Conservation (phyloP, 37 sponge, comb jelly and placozoan species). For the Lycopodina hypogea region DNA sequence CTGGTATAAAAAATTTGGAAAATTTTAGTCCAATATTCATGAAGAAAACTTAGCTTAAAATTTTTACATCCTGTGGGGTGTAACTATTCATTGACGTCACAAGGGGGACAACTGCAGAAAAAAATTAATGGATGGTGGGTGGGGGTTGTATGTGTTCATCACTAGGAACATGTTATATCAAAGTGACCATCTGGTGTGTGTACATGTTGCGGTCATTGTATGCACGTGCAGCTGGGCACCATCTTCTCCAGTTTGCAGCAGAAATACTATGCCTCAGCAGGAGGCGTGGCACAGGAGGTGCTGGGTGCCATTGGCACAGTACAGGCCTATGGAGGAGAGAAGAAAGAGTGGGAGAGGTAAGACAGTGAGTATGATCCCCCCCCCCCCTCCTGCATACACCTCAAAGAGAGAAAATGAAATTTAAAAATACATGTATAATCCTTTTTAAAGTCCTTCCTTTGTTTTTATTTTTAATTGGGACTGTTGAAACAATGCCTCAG, state of each 20-base stretch:
- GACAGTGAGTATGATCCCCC: not conserved
- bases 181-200: too few species aligned
- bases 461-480: not conserved
- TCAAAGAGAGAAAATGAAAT: not conserved
- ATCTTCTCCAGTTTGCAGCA: constrained; percentile 63
- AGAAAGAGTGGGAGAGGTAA: constrained; percentile 38
- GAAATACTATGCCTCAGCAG: constrained; percentile 81
- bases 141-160: too few species aligned
- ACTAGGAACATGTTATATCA: too few species aligned
- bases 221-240: not conserved
- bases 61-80: too few species aligned
- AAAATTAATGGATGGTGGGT: too few species aligned
- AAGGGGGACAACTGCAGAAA: too few species aligned
- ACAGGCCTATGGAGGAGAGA: constrained; percentile 81
- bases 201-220: too few species aligned
- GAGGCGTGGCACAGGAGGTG: constrained; percentile 87
- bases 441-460: not conserved
- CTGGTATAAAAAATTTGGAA: too few species aligned
- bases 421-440: not conserved
- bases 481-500: not conserved
- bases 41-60: too few species aligned
- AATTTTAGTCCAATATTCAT: too few species aligned
- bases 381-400: too few species aligned
- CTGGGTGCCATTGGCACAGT: constrained; percentile 85
- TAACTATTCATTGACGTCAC: too few species aligned